Evolutionary conservation across 2,888 invertebrate genomes (phyloP), one percentile per base, ranked within the genome.

Genomic region (Eristalis pertinax): DNA sequence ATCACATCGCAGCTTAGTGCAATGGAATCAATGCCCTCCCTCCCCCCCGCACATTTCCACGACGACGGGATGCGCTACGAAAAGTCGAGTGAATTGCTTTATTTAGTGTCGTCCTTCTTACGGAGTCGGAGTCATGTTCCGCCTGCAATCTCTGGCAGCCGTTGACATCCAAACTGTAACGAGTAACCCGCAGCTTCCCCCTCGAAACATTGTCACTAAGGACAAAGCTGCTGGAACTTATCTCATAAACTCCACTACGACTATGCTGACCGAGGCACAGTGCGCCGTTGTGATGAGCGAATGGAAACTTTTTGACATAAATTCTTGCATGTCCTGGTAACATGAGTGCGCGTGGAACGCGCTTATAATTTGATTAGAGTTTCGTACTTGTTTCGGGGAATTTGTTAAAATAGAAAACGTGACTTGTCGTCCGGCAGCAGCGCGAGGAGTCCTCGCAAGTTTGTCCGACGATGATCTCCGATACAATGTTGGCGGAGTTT

Each of bases 281-380:
- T 5, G 32, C 35, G 35, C 38, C 13, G 1, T 38, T 2, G 13
- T 13, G 38, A 38, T 13, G 38, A 38, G 13, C 19, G 50, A 19
- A 19, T 19, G 19, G 7, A n/a, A 50, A 19, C 50, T n/a, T 69
- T 19, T n/a, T 11, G 29, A 69, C 69, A 43, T 43, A 32, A 50
- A 60, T 22, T 24, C 11, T 41, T 24, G 24, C 35, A 19, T 50
- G 67, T 38, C 13, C 72, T 24, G 0, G 11, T 43, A 32, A 41
- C 11, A 38, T 11, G 35, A 35, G 35, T 11, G 56, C 26, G 26
- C 26, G 19, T 22, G 76, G 64, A 72, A 63, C 68, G 77, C 67
- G 56, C 56, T 60, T 41, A 73, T 43, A 74, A 78, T 78, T 79
- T 73, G 68, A 78, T 73, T 72, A 50, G n/a, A 62, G 62, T 75